A percentile compares a stretch with the other conserved stretches of the same genome.
phyloP scores from a whole-genome alignment of 2,888 invertebrate species.

The Conomelus anceps region DNA sequence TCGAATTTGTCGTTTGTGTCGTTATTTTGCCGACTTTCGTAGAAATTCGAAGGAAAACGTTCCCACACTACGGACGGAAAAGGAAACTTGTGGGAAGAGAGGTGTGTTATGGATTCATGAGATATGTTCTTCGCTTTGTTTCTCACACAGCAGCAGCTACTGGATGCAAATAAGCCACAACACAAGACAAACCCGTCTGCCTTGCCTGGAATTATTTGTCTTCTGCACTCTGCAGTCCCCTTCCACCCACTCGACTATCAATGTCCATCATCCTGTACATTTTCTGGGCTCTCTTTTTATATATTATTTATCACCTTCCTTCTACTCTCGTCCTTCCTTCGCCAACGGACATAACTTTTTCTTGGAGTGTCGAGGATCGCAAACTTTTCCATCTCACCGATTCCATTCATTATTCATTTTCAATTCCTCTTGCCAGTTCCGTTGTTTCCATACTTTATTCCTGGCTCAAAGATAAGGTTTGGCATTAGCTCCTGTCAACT shows the following conservation, averaged over 20 bases:
- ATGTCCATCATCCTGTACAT: not conserved
- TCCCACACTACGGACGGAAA: not conserved
- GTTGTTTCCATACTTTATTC: not conserved
- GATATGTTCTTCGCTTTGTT: not conserved
- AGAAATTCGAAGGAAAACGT: not conserved
- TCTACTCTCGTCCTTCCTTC: not conserved
- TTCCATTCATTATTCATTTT: not conserved
- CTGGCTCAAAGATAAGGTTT: not conserved
- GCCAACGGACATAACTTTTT: not conserved
- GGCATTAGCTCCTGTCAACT: not conserved
- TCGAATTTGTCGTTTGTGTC: not conserved
- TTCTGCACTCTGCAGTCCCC: too few relatives aligned
- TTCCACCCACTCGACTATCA: not conserved
- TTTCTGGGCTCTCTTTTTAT: not conserved
- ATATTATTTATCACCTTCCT: not conserved
- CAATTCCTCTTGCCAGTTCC: not conserved
- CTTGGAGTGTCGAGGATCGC: not conserved
- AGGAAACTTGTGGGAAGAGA: not conserved
- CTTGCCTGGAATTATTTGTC: not conserved
- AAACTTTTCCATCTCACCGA: not conserved
- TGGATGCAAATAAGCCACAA: not conserved
- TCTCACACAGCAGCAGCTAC: not conserved
- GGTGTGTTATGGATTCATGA: not conserved
- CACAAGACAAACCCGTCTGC: not conserved
- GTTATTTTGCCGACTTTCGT: not conserved